Conservation (phyloP, 2,113 vertebrate species). For the Phodopus roborovskii region DNA sequence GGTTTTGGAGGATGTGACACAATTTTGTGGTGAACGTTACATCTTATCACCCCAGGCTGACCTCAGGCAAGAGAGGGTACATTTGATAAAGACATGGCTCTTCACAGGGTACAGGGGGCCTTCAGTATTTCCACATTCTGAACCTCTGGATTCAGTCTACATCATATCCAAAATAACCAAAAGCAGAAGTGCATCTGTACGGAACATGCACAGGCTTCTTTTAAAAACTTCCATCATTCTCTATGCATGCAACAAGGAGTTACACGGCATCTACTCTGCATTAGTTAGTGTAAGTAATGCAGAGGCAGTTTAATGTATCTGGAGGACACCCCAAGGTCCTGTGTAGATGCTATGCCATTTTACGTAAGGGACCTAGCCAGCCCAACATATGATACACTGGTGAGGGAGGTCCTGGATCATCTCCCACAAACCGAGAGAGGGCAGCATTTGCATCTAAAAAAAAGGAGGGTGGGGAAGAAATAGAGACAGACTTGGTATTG, state of each 20-base stretch:
- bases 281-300: not conserved
- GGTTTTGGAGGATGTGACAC: not conserved
- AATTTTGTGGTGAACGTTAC: not conserved
- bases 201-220: not conserved
- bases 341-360: not conserved
- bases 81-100: not conserved
- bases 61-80: not conserved
- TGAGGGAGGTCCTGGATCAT: not conserved
- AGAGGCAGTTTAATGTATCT: not conserved
- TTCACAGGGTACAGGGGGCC: not conserved
- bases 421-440: not conserved
- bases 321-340: not conserved
- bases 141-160: not conserved
- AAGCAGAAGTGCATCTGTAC: not conserved
- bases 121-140: not conserved
- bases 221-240: not conserved
- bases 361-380: not conserved
- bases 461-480: not conserved
- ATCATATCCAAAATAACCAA: not conserved
- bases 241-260: too few species aligned
- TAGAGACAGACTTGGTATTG: not conserved
- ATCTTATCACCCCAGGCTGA: not conserved
- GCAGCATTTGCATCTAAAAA: not conserved
- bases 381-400: not conserved
- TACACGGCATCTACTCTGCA: not conserved